Evolutionary conservation across 2,797 vertebrate species (phyloP), one percentile per base, ranked within the genome.

Genomic region (Denticeps clupeoides): DNA sequence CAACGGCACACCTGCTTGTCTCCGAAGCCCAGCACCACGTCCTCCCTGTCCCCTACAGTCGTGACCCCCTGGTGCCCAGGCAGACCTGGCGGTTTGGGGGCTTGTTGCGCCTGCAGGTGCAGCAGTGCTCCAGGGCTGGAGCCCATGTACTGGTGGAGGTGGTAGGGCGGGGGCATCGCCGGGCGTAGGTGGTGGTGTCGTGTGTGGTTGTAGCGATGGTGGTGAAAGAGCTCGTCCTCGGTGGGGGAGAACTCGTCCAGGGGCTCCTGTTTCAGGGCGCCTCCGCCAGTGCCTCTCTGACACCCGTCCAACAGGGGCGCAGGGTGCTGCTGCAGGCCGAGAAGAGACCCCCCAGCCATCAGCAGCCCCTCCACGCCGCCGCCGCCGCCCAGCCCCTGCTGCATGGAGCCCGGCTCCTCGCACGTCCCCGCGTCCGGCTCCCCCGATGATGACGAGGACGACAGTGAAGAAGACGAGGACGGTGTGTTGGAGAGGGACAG

Each of bases 1-100:
- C 95, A 99, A 49, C 89, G 90, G 65, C 95, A 99, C 2, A 85
- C 78, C 78, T 97, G 95, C 59, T 72, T 87, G 55, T 93, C 88
- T 7, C 51, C 66, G 59, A 72, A 51, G 0, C 63, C 63, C n/a
- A 64, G 58, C 49, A 66, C 72, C 25, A 13, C 55, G 33, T 89
- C 80, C 4, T 85, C 87, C n/a, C 71, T 77, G 1, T 87, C 87
- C 0, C 71, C 64, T 38, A 41, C 49, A 61, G 22, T 46, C 71
- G 70, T 41, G 67, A 29, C 32, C 50, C 68, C 2, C 55, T 21
- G n/a, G 60, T 66, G 47, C 67, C 12, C 3, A 4, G 58, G 32
- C 67, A 70, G 45, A 71, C 69, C 59, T 53, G 67, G 60, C 27
- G 71, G 58, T 63, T 88, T 91, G 1, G 80, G 80, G 57, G 64